Conservation (phyloP, 2,888 invertebrate genomes). For the Lycia hirtaria region DNA sequence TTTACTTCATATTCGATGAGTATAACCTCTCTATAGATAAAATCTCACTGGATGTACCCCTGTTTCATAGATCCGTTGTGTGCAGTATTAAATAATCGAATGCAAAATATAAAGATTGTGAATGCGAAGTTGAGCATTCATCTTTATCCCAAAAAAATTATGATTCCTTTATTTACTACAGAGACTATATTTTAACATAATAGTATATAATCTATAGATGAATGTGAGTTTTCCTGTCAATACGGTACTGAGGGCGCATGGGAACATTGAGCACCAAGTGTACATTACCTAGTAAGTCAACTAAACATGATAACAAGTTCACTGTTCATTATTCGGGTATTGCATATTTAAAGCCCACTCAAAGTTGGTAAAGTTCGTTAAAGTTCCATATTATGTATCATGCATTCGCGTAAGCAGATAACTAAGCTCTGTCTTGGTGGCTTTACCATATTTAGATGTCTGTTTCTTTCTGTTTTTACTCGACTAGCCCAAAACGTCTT, state of each 20-base stretch:
- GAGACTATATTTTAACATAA: neutral
- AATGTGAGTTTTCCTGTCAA: neutral
- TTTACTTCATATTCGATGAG: too few relatives aligned
- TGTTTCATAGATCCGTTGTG: too few relatives aligned
- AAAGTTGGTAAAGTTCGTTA: slow-evolving; percentile 79
- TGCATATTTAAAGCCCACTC: slow-evolving; percentile 82
- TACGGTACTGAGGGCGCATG: neutral
- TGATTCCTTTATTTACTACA: too few relatives aligned
- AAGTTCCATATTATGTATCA: slow-evolving; percentile 73
- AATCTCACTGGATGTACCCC: too few relatives aligned
- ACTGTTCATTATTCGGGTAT: slow-evolving; percentile 48
- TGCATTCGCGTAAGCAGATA: slow-evolving; percentile 37
- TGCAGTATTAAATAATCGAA: too few relatives aligned
- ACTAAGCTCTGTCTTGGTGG: slow-evolving; percentile 6
- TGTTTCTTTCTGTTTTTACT: neutral
- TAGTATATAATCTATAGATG: neutral
- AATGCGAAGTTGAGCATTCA: too few relatives aligned
- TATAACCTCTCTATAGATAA: too few relatives aligned
- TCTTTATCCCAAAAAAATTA: too few relatives aligned
- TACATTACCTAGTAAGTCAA: slow-evolving; percentile 7
- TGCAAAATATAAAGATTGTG: too few relatives aligned
- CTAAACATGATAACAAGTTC: slow-evolving; percentile 4
- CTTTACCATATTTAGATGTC: neutral
- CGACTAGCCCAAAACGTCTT: too few relatives aligned
- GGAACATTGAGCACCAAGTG: neutral